Evolutionary conservation across 2,113 vertebrate genomes (phyloP).

Genomic region (Tragelaphus scriptus): DNA sequence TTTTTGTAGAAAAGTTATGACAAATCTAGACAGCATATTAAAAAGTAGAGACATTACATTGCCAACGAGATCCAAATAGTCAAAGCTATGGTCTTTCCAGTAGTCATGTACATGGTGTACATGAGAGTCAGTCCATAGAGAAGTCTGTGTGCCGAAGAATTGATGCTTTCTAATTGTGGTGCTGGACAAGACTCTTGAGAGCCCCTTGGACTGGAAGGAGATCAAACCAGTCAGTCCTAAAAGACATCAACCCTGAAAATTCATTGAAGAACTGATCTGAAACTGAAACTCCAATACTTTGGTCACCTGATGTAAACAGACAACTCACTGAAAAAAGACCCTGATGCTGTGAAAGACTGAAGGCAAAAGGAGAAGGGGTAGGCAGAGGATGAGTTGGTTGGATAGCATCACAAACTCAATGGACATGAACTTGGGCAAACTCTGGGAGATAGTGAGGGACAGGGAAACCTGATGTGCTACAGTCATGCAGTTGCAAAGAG

Average conservation of each 20-base stretch:
- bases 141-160: not conserved
- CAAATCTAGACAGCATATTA: not conserved
- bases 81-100: not conserved
- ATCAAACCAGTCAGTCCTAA: not conserved
- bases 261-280: not conserved
- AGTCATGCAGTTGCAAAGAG: fast-evolving
- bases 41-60: not conserved
- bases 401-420: not conserved
- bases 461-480: not conserved
- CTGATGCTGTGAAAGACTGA: not conserved
- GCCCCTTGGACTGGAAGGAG: not conserved
- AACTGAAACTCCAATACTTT: not conserved
- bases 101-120: not conserved
- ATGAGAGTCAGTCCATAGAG: not conserved
- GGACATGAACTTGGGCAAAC: not conserved
- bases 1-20: not conserved
- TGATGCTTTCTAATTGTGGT: not conserved
- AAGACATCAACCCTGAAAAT: not conserved
- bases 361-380: not conserved
- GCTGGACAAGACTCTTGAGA: not conserved
- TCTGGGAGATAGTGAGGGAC: not conserved
- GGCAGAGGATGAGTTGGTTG: not conserved
- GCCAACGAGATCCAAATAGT: not conserved
- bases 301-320: not conserved
- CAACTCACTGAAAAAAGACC: not conserved